Evolutionary conservation across 2,888 invertebrate genomes (phyloP), one percentile per base, ranked within the genome.

Genomic region (Drosophila vallismaia): DNA sequence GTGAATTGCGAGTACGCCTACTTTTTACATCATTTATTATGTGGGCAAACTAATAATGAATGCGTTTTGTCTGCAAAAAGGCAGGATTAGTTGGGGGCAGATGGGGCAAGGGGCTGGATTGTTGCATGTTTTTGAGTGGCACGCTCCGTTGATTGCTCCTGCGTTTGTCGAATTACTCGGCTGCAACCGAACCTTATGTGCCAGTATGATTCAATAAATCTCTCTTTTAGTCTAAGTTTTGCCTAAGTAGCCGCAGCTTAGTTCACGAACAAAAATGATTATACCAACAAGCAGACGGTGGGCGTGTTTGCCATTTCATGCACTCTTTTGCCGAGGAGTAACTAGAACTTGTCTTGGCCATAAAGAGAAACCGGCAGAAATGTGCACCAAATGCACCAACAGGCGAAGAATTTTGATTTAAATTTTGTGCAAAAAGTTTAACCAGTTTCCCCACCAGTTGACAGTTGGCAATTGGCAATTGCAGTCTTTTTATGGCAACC

Each of bases 281-380:
- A 49, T 9, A 14, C 64, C 29, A 28, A 33, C 33, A 10, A 10
- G 67, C 54, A 66, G 67, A 64, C 67, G 28, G 63, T 70, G 48
- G 52, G 80, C 75, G 48, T 80, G 70, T 69, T 45, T 60, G 57
- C 71, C 70, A 48, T 77, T 45, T 53, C 26, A 12, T 64, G 66
- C 40, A 79, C 78, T 78, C 82, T 72, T 81, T 19, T 79, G 36
- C 29, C 68, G 68, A 46, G 79, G 86, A 87, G 86, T 87, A 83
- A 9, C 44, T 10, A 83, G 82, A 83, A 83, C 88, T 83, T 77
- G 82, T 86, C 82, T 83, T 88, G 84, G 83, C 82, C 82, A 82
- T 87, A 88, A 9, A 44, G 79, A 85, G 86, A 87, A 81, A 85
- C 86, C 86, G 77, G 82, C 82, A 81, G 86, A 82, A 82, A 85